Evolutionary conservation across 2,888 invertebrate genomes (phyloP).

Genomic region (Adelphocoris suturalis): DNA sequence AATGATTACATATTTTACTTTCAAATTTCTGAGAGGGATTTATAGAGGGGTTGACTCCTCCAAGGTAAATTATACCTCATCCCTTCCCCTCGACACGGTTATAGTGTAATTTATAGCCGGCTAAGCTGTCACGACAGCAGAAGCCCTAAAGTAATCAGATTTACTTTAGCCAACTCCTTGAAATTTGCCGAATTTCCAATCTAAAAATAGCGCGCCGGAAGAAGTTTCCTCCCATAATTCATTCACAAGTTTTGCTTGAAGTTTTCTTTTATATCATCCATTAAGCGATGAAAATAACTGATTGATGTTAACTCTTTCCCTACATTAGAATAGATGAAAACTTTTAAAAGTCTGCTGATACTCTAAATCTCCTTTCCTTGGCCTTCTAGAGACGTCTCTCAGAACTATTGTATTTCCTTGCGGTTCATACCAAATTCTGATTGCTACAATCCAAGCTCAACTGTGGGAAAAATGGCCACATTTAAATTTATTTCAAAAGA

Average conservation of each 20-base stretch:
- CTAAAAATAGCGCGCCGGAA: neutral
- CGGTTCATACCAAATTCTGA: no score
- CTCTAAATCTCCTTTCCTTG: no score
- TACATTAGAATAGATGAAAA: no score
- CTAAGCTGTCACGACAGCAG: constrained; percentile 26
- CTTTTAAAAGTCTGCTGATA: no score
- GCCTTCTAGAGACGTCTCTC: no score
- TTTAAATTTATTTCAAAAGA: no score
- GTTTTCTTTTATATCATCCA: no score
- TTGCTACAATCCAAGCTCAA: no score
- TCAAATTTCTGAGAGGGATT: constrained; percentile 48
- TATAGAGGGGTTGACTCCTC: constrained; percentile 44
- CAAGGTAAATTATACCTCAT: constrained; percentile 34
- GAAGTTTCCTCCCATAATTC: neutral
- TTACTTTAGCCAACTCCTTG: neutral
- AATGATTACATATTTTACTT: constrained; percentile 55
- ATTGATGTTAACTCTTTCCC: no score
- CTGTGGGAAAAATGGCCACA: no score
- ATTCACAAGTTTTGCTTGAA: neutral
- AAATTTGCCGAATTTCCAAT: neutral
- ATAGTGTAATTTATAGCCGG: constrained; percentile 41
- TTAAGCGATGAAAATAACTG: no score
- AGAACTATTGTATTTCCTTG: no score
- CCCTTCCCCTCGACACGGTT: constrained; percentile 12
- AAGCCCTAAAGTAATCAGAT: constrained; percentile 33